These are phyloP conservation scores for Hydrotaea cyrtoneurina DNA, from an alignment of 2,888 invertebrate species.

Conservation along the genomic window DNA sequence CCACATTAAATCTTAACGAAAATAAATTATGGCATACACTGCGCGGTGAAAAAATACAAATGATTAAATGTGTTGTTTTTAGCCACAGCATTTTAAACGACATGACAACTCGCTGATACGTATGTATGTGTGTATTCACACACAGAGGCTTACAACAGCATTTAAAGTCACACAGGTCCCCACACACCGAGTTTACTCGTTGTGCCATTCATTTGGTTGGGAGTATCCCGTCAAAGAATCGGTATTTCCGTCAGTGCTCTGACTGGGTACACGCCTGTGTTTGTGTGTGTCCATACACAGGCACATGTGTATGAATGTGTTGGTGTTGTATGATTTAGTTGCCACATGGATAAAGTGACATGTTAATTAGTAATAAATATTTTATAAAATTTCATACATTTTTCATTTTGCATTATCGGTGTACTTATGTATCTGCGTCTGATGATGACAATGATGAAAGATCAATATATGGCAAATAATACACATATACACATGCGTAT, in stretches of 20 bases:
- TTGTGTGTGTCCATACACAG: neutral
- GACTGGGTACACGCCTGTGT: neutral
- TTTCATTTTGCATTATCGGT: neutral
- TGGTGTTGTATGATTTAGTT: constrained; percentile 67
- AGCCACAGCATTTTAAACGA: constrained; percentile 66
- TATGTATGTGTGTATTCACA: constrained; percentile 24
- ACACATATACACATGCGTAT: neutral
- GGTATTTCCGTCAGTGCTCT: constrained; percentile 1
- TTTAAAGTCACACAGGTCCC: constrained; percentile 17
- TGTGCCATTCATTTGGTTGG: neutral
- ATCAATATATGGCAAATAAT: neutral
- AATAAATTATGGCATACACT: constrained; percentile 68
- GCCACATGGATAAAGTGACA: constrained; percentile 67
- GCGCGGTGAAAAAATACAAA: constrained; percentile 55
- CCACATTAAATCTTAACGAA: constrained; percentile 62
- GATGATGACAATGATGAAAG: constrained; percentile 12
- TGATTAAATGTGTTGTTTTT: constrained; percentile 68
- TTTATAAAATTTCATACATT: constrained; percentile 57
- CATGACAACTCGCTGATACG: constrained; percentile 68
- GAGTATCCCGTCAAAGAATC: neutral
- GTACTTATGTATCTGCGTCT: neutral
- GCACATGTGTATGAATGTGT: constrained; percentile 46
- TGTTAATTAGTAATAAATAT: constrained; percentile 68
- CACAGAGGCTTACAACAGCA: neutral
- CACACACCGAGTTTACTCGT: neutral